phyloP scores from a whole-genome alignment of 64 coral and sea anemone species.

The Montipora cactus region DNA sequence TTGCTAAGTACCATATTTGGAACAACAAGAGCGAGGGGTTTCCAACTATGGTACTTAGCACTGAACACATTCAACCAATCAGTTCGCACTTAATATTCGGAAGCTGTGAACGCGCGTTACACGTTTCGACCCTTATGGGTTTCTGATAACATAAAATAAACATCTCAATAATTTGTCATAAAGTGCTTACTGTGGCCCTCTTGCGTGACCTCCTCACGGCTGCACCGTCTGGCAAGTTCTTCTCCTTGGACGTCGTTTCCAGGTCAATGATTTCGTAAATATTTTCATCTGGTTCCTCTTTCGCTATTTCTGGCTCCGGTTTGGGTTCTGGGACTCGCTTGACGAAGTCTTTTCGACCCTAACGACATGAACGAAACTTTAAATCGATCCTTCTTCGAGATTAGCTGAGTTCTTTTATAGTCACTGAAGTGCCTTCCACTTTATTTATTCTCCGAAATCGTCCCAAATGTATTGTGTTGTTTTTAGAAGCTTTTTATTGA shows the following conservation, averaged over 20 bases:
- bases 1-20: too few relatives aligned
- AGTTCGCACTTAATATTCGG: too few relatives aligned
- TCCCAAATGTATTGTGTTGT: too few relatives aligned
- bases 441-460: too few relatives aligned
- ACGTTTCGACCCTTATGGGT: too few relatives aligned
- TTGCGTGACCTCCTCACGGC: background rate
- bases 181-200: background rate
- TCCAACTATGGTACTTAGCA: too few relatives aligned
- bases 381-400: background rate
- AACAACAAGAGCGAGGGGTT: too few relatives aligned
- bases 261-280: constrained; percentile 26
- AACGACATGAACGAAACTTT: background rate
- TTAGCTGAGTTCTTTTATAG: background rate
- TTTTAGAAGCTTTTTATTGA: too few relatives aligned
- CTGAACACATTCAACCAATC: too few relatives aligned
- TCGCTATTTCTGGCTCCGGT: background rate
- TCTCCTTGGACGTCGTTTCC: background rate
- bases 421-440: too few relatives aligned
- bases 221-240: background rate
- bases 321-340: background rate
- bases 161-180: background rate
- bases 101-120: too few relatives aligned
- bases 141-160: too few relatives aligned
- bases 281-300: constrained; percentile 19
- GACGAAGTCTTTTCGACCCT: constrained; percentile 87